phyloP scores from a whole-genome alignment of 2,888 invertebrate genomes.

The Caenorhabditis macrosperma region DNA sequence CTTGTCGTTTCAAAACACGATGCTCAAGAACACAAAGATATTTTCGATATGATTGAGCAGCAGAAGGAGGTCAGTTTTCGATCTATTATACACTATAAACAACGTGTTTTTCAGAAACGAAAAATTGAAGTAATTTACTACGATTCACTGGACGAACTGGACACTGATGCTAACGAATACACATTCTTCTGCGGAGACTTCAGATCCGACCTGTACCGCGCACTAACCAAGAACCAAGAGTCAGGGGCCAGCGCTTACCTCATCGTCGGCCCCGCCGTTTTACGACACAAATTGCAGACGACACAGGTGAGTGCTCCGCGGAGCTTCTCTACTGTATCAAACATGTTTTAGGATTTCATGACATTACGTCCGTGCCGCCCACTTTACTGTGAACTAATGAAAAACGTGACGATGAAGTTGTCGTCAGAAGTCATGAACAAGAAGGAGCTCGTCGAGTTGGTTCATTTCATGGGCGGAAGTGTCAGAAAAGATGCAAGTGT shows the following conservation, averaged over 20 bases:
- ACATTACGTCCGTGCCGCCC: conserved; percentile 50
- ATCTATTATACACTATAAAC: too few species aligned
- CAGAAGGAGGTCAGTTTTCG: conserved; percentile 32
- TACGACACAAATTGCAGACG: conserved; percentile 48
- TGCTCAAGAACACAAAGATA: conserved; percentile 30
- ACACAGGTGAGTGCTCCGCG: conserved; percentile 41
- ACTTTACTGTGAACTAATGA: conserved; percentile 63
- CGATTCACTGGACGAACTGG: conserved; percentile 38
- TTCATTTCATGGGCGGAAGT: conserved; percentile 97
- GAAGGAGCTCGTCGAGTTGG: conserved; percentile 85
- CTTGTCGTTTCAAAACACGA: conserved; percentile 46
- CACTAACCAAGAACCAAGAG: conserved; percentile 49
- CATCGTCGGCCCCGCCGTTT: conserved; percentile 56
- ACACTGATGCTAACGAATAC: conserved; percentile 44
- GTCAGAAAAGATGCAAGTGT: conserved; percentile 84
- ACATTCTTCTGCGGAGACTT: conserved; percentile 60
- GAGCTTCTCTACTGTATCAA: neutral
- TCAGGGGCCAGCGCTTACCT: conserved; percentile 35
- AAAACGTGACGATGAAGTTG: conserved; percentile 59
- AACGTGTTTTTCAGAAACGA: conserved; percentile 52
- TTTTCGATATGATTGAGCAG: conserved; percentile 46
- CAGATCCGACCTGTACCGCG: conserved; percentile 41
- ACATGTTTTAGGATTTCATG: conserved; percentile 58
- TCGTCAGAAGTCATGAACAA: conserved; percentile 54
- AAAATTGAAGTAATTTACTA: conserved; percentile 39